A percentile compares a stretch with the other conserved stretches of the same genome.
phyloP scores from a whole-genome alignment of 2,113 vertebrate genomes.

The Poecilia latipinna region DNA sequence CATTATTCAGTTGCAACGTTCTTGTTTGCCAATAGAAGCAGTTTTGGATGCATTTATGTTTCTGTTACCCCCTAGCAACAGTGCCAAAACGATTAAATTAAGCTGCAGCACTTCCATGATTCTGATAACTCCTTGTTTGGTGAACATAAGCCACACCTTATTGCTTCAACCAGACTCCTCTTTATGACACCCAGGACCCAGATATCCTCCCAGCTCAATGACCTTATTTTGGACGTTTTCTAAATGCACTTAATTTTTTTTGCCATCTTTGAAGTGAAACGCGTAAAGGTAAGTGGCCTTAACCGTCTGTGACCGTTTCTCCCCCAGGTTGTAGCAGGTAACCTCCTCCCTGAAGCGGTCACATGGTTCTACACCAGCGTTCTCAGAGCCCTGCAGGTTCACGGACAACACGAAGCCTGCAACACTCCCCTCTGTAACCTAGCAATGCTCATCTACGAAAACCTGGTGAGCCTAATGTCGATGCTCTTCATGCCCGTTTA shows the following conservation, averaged over 20 bases:
- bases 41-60: too few species aligned
- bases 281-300: background rate
- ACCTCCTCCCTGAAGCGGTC: slow-evolving; percentile 90
- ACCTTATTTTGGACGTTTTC: too few species aligned
- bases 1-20: too few species aligned
- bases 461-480: slow-evolving; percentile 78
- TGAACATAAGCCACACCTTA: too few species aligned
- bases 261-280: background rate
- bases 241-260: background rate
- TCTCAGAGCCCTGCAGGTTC: slow-evolving; percentile 89
- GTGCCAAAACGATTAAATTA: background rate
- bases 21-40: too few species aligned
- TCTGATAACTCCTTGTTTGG: background rate
- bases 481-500: too few species aligned
- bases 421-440: slow-evolving; percentile 88
- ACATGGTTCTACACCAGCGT: slow-evolving; percentile 92
- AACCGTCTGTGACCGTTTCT: background rate
- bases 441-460: slow-evolving; percentile 94
- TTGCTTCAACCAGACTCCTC: too few species aligned
- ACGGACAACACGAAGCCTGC: slow-evolving; percentile 94
- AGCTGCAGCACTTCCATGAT: background rate
- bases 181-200: background rate
- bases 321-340: slow-evolving; percentile 85
- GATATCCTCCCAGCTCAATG: too few species aligned
- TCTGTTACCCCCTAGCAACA: background rate